phyloP scores from a whole-genome alignment of 2,797 vertebrate species.

The Girardinus metallicus region DNA sequence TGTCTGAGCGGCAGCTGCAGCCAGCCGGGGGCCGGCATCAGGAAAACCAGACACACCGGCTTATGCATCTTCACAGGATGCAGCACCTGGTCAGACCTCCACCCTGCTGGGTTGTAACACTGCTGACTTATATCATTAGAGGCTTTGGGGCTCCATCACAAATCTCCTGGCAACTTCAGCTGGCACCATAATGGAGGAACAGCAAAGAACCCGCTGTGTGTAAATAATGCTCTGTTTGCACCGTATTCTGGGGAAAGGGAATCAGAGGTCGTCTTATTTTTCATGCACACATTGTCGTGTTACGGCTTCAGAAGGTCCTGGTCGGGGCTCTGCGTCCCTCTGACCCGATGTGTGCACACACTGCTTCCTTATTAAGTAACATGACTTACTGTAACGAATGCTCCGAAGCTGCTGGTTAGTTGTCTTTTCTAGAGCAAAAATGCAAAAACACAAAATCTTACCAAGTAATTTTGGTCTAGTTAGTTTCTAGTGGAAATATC shows the following conservation, averaged over 20 bases:
- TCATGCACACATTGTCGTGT: background rate
- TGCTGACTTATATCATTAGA: slow-evolving; percentile 53
- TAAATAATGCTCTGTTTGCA: slow-evolving; percentile 37
- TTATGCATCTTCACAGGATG: slow-evolving; percentile 57
- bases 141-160: slow-evolving; percentile 49
- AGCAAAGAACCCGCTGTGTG: slow-evolving; percentile 33
- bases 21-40: slow-evolving; percentile 30
- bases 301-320: background rate
- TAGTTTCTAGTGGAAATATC: too few relatives aligned
- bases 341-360: background rate
- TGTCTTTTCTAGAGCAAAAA: background rate
- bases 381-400: background rate
- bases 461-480: too few relatives aligned
- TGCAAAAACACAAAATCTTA: too few relatives aligned
- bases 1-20: slow-evolving; percentile 58
- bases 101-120: slow-evolving; percentile 54
- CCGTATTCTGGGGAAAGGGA: slow-evolving; percentile 27
- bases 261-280: slow-evolving; percentile 3
- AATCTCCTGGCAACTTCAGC: slow-evolving; percentile 52
- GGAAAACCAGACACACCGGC: slow-evolving; percentile 32
- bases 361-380: background rate
- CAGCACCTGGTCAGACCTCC: slow-evolving; percentile 56
- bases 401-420: background rate
- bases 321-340: background rate
- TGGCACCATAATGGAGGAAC: slow-evolving; percentile 32